Evolutionary conservation across 2,797 vertebrate genomes (phyloP), one percentile per base, ranked within the genome.

Genomic region (Esox lucius): DNA sequence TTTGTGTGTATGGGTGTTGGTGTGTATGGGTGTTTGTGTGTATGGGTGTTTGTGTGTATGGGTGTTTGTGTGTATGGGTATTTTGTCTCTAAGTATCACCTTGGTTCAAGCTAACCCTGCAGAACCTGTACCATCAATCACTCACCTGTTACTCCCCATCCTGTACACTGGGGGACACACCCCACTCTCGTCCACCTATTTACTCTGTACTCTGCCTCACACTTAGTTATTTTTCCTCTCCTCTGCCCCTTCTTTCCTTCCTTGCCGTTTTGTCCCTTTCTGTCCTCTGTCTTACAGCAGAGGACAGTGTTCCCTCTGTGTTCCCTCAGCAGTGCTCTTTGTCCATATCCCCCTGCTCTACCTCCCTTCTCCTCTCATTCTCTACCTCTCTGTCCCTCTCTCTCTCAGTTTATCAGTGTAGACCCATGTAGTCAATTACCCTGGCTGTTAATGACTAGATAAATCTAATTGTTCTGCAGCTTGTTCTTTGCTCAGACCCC

Each of bases 391-490:
- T 81, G 77, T 75, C 80, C 75, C 82, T 86, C 88, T 89, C 88
- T 89, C 71, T 78, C 72, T 77, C 62, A 79, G 82, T 90, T 84
- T 88, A 90, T 92, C 90, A 24, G 87, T 80, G 83, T 88, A 85
- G 84, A 87, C 88, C 87, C 91, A 83, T 91, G 90, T 91, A 91
- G 87, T 91, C 90, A 93, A 92, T 93, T 92, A 93, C 91, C 88
- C 89, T 81, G 80, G 84, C 83, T 92, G 90, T 90, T 93, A 94
- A 94, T 92, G 88, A 94, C 90, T 85, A 92, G 93, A 93, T 94
- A 93, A 91, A 92, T 94, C 90, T 93, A 92, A 91, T 91, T 90
- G 90, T 89, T 87, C 83, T 91, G 86, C 91, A 88, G 87, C 88
- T 87, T 73, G 69, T 79, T 85, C 85, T 73, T 81, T 80, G 80